These are phyloP conservation scores for Rhagophthalmus giganteus DNA, from an alignment of 2,888 invertebrate species.

Conservation along the genomic window DNA sequence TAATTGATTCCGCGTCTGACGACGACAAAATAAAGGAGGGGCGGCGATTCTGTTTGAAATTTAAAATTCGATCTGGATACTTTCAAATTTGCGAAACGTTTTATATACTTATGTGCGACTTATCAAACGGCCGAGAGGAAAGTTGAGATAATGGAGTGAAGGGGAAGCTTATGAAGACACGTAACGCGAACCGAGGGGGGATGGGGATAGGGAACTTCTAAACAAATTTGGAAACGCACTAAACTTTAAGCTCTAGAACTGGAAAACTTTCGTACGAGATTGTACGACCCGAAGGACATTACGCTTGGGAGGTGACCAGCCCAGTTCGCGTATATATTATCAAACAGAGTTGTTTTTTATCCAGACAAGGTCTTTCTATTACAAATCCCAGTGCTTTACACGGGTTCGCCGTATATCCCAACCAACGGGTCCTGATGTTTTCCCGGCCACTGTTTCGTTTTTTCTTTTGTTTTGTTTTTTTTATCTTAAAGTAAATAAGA, in stretches of 20 bases:
- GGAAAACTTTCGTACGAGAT: conserved; percentile 25
- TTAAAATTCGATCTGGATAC: neutral
- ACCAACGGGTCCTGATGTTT: conserved; percentile 7
- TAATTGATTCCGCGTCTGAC: conserved; percentile 15
- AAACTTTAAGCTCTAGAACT: conserved; percentile 25
- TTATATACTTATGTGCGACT: conserved; percentile 8
- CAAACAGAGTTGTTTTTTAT: conserved; percentile 28
- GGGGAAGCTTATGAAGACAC: conserved; percentile 25
- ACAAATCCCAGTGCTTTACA: conserved; percentile 26
- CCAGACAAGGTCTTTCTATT: conserved; percentile 25
- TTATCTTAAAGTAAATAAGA: conserved; percentile 13
- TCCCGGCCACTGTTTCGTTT: neutral
- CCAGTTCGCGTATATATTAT: conserved; percentile 30
- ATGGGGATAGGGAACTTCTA: conserved; percentile 18
- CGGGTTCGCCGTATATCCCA: conserved; percentile 15
- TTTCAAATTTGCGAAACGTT: no score
- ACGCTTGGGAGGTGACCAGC: conserved; percentile 31
- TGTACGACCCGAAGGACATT: conserved; percentile 26
- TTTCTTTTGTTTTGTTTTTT: conserved; percentile 1
- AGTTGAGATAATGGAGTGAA: conserved; percentile 9
- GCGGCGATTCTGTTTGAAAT: neutral
- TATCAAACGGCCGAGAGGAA: conserved; percentile 6
- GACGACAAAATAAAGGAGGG: neutral
- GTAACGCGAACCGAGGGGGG: conserved; percentile 7
- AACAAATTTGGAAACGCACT: conserved; percentile 28